Evolutionary conservation across 53 echinoderm and acorn worm species (phyloP), one percentile per base, ranked within the genome.

Genomic region (Zoroaster sp.): DNA sequence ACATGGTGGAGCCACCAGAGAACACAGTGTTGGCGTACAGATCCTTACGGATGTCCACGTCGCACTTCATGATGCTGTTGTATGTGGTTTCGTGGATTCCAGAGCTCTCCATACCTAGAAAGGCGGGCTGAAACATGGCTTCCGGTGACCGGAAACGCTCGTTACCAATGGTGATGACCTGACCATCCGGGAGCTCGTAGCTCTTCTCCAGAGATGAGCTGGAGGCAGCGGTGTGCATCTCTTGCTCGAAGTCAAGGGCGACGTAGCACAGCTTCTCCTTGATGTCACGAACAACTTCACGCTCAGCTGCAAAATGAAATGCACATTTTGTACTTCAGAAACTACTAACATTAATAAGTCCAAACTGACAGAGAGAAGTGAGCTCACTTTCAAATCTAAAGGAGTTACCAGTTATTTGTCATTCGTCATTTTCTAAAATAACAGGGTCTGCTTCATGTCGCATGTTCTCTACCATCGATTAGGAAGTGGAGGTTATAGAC

Each of bases 61-160:
- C 95, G 73, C 97, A 97, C 90, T 97, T 97, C 95, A 95, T 97
- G 92, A 95, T 95, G 72, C 93, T 92, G 93, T 92, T 92, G 93
- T 92, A 95, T 31, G 90, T 89, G 78, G 95, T 97, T 69, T 97
- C 98, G 83, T 97, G 95, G 91, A 97, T 92, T 17, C 98, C 98
- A 25, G 94, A 73, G 2, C 91, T 73, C 78, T 95, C 95, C 93
- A 95, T 92, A 33, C 98, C 98, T 4, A 97, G 89, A 52, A 97
- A 92, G 49, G 95, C 86, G 23, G 95, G 93, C 47, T 95, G 93
- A 44, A 95, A 77, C 36, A 95, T 32, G 14, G 93, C 90, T 40
- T 95, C 95, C 1, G 95, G 91, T 30, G 80, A 89, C 21, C 93
- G 77, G 95, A 95, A 95, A 30, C 95, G 53, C 70, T 95, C 95